These are phyloP conservation scores for Agrochola litura DNA, from an alignment of 2,888 invertebrate species.

Conservation along the genomic window DNA sequence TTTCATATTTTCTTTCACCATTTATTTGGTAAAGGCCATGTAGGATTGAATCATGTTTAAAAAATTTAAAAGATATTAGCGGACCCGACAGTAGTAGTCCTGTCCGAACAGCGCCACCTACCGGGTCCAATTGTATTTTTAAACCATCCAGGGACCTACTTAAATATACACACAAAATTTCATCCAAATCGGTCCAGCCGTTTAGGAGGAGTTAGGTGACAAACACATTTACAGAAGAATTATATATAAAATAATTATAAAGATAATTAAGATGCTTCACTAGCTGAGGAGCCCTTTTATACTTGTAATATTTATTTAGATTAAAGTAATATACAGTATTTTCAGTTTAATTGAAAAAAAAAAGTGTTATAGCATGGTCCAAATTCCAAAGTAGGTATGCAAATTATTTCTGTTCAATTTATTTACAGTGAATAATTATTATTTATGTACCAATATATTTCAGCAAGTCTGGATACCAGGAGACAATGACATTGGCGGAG, in stretches of 20 bases:
- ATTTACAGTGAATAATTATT: neutral
- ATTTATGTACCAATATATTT: conserved; percentile 62
- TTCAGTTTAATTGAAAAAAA: neutral
- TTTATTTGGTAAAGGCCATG: neutral
- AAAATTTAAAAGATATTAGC: neutral
- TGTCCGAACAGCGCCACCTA: no score
- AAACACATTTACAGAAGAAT: no score
- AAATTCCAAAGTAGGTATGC: conserved; percentile 5
- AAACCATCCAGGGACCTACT: no score
- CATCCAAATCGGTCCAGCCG: no score
- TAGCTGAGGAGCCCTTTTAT: neutral
- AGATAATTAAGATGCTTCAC: neutral
- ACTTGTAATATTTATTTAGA: neutral
- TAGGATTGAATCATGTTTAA: neutral
- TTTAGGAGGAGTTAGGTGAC: no score
- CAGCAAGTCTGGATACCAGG: conserved; percentile 97
- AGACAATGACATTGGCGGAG: conserved; percentile 99
- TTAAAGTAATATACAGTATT: neutral
- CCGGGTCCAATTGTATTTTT: no score
- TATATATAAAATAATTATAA: no score
- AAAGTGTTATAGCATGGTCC: neutral
- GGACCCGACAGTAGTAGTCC: no score
- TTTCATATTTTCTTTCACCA: neutral
- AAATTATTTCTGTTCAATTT: neutral
- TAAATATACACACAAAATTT: no score